Base-by-base conservation (phyloP, 2,888 invertebrate genomes). In the Apodemia duryi region DNA sequence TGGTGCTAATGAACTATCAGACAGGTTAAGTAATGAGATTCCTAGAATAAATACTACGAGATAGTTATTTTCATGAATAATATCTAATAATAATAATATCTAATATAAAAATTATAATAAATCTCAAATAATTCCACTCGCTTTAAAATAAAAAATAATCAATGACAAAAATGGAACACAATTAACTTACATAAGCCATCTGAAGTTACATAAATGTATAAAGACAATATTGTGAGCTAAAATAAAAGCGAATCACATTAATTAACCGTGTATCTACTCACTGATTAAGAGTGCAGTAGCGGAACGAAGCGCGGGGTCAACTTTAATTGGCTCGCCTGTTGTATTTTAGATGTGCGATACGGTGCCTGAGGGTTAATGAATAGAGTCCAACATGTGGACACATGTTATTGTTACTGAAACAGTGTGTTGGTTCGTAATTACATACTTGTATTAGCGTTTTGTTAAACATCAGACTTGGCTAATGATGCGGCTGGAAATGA, bases 231-330 rank as follows among this genome's bases (percentile, higher is more conserved):
- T 77, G 78, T 75, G 74, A 75, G 75, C 74, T 77, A 80, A 84
- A 85, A 86, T 85, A 88, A 86, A 88, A 84, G 81, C 77, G 82
- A 83, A 85, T 84, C 83, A 84, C 86, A 87, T 86, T 90, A 90
- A 89, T 88, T 88, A 90, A 83, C 80, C 81, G 81, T 87, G 84
- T 89, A 89, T 88, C 90, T 85, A 78, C 73, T 77, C 80, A 75
- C 85, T 87, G 89, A 89, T 89, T 91, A 89, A 91, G 86, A 89
- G 88, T 88, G 84, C 87, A 87, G 82, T 82, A 82, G 83, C 84
- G 84, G 80, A 85, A 84, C 85, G 81, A 69, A 73, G 76, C 74
- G 77, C 79, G 77, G 82, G 88, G 88, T 88, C 88, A 87, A 86
- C 85, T 88, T 87, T 88, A 88, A 88, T 88, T 88, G 88, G 87